phyloP scores from a whole-genome alignment of 1,140 invertebrate species.

The Drosophila pectinifera region DNA sequence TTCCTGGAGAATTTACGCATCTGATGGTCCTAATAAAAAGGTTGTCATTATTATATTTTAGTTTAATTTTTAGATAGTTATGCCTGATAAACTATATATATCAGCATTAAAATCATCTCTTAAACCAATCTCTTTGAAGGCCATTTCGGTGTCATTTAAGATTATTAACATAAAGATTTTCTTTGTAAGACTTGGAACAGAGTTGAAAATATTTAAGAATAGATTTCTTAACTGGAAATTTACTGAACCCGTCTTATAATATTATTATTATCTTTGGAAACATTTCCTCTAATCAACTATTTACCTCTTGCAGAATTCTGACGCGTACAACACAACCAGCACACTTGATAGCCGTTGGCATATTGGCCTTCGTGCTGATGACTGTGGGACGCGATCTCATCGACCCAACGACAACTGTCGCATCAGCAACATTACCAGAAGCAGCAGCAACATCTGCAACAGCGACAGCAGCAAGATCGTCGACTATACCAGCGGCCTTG shows the following conservation, averaged over 20 bases:
- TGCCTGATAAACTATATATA: no score
- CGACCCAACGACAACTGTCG: constrained; percentile 70
- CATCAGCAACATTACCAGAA: constrained; percentile 24
- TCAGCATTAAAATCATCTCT: no score
- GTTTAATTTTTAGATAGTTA: not conserved
- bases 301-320: constrained; percentile 87
- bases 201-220: not conserved
- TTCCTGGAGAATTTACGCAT: not conserved
- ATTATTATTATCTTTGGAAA: no score
- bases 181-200: no score
- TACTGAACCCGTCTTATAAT: no score
- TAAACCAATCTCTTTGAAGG: not conserved
- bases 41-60: no score
- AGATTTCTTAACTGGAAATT: no score
- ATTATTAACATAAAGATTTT: not conserved
- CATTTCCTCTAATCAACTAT: not conserved
- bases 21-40: no score
- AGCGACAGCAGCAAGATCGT: constrained; percentile 25
- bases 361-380: constrained; percentile 88
- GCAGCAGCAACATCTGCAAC: constrained; percentile 13
- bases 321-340: constrained; percentile 90
- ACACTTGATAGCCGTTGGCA: constrained; percentile 89
- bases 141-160: not conserved
- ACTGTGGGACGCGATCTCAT: constrained; percentile 86
- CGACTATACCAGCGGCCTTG: constrained; percentile 85